Base-by-base conservation (phyloP, 2,797 vertebrate genomes). In the Enteromius fasciolatus region DNA sequence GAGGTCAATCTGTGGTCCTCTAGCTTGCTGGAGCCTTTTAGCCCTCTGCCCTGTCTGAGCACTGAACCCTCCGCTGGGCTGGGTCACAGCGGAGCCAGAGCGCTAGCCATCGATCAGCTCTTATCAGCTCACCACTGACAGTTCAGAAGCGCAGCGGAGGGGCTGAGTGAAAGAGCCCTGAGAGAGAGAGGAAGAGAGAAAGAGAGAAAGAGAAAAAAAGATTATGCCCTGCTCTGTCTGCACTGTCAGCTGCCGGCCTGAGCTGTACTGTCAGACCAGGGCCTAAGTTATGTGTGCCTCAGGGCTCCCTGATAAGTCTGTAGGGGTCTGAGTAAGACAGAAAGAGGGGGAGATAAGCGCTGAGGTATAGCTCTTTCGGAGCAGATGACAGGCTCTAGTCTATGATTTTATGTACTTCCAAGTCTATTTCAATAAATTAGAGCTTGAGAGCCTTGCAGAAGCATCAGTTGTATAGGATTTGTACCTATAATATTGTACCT, bases 61-160 rank as follows among this genome's bases (percentile, higher is more conserved):
- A 67, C 20, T 86, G 63, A 81, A 86, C 86, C 83, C 86, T 86
- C 63, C 6, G 14, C 64, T n/a, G 64, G 12, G 17, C 86, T 76
- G 87, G 83, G 75, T 83, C 79, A 77, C 75, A 66, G 59, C 48
- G 84, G 88, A 89, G 85, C 89, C 81, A 89, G 86, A 50, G 48
- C 76, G 83, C 59, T 28, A 67, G 82, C n/a, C 78, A 39, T 73
- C 84, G 83, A 84, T 87, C 85, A 86, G 87, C 15, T 28, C 52
- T 87, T 84, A 88, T 87, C 78, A 81, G 67, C 75, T 33, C 39
- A 80, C 69, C 70, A 72, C 78, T 76, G 83, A 88, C 87, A 89
- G 86, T 78, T 90, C 83, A 90, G 85, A 90, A 92, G 87, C 88
- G 20, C 81, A 89, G 83, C 36, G 78, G 68, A 89, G 84, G 89